phyloP scores from a whole-genome alignment of 2,113 vertebrate genomes.

The Hemicordylus capensis region DNA sequence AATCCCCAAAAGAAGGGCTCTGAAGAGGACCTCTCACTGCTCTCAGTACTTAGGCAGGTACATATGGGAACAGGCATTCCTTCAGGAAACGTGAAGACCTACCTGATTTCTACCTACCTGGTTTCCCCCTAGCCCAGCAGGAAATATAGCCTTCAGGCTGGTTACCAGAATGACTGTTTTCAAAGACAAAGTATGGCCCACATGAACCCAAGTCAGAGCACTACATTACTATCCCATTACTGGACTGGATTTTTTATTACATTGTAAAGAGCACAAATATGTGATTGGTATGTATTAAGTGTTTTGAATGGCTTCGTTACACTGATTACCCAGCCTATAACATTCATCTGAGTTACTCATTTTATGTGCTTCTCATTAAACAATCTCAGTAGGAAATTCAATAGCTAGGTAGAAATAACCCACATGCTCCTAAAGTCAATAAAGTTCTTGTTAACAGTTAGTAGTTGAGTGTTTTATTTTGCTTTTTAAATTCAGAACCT shows the following conservation, averaged over 20 bases:
- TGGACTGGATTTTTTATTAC: constrained; percentile 1
- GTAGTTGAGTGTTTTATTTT: too few species aligned
- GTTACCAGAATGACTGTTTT: too few species aligned
- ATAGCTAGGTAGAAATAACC: neutral
- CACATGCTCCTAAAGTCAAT: neutral
- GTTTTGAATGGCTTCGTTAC: constrained; percentile 13
- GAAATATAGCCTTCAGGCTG: too few species aligned
- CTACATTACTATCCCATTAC: neutral
- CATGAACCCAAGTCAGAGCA: neutral
- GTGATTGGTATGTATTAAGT: constrained; percentile 22
- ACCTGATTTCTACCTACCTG: too few species aligned
- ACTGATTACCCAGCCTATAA: constrained; percentile 30
- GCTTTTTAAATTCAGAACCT: too few species aligned
- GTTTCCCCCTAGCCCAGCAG: too few species aligned
- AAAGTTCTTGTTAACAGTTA: neutral
- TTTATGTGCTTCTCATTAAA: constrained; percentile 25
- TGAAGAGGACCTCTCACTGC: too few species aligned
- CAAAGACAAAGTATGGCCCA: too few species aligned
- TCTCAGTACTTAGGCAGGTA: too few species aligned
- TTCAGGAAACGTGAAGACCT: too few species aligned
- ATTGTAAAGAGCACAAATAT: constrained; percentile 6
- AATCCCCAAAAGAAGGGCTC: too few species aligned
- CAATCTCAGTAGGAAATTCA: neutral
- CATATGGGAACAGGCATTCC: too few species aligned
- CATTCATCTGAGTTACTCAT: constrained; percentile 13